phyloP scores from a whole-genome alignment of 2,113 vertebrate species.

The Pterophyllum scalare region DNA sequence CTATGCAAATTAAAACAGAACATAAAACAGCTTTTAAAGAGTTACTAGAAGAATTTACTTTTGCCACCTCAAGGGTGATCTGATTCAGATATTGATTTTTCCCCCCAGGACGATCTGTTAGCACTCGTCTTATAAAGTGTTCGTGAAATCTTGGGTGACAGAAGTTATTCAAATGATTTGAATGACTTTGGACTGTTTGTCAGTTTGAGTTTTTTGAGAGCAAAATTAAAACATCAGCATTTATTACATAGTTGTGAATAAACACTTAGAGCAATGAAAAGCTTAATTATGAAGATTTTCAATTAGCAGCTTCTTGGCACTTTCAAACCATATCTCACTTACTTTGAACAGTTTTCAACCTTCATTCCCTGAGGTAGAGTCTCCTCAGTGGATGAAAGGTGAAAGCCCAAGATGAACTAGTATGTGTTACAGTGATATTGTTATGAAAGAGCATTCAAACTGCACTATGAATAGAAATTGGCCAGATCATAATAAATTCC shows the following conservation, averaged over 20 bases:
- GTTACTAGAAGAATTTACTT: background rate
- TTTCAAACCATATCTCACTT: background rate
- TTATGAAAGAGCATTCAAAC: background rate
- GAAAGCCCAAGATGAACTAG: background rate
- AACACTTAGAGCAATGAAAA: background rate
- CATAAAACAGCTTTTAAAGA: background rate
- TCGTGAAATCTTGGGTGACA: background rate
- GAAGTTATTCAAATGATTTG: no score
- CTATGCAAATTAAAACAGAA: background rate
- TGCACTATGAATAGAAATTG: background rate
- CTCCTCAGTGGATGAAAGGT: background rate
- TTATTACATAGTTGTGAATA: no score
- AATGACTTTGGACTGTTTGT: no score
- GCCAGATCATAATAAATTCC: background rate
- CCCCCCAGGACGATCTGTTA: background rate
- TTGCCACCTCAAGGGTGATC: rapidly evolving
- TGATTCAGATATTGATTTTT: no score
- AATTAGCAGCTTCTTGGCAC: background rate
- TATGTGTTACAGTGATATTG: no score
- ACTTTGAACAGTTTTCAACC: background rate
- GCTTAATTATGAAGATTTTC: background rate
- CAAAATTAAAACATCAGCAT: background rate
- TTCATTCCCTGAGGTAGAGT: background rate
- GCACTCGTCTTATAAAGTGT: no score
- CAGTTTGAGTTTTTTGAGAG: background rate